Base-by-base conservation (phyloP, 2,113 vertebrate genomes). In the Toxotes jaculatrix region DNA sequence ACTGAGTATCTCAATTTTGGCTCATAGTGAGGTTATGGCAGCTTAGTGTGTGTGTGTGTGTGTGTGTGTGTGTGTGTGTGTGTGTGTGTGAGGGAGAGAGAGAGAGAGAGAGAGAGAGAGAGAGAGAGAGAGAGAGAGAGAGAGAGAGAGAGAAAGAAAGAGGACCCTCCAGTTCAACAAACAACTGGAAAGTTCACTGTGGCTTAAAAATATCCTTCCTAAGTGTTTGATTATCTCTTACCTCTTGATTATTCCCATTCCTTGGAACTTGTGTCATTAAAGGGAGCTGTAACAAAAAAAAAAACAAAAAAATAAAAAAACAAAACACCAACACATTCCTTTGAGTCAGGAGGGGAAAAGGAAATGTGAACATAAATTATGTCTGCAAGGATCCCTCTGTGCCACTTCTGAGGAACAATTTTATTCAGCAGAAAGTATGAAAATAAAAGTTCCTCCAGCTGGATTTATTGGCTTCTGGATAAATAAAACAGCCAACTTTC, bases 1-100 rank as follows among this genome's bases (percentile, higher is more conserved):
- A 97, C 96, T 0, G 96, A 97, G 16, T 97, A 95, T 82, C 94
- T 98, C 0, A 95, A 96, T 5, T 90, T 93, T 14, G 84, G 79
- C 49, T 91, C 66, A 4, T 92, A 90, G 73, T 55, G 21, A 55
- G 21, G 11, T 43, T 3, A 43, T 43, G 13, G 3, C 4, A 32
- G 51, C 3, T 70, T 12, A 59, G 34, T 45, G 31, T 40, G 59
- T 74, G 67, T 71, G 53, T 65, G 61, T 23, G 69, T 63, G 80
- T 60, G 40, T 49, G 63, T 55, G 68, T 43, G 59, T 49, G 69
- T 55, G 63, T 69, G 17, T 69, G 61, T 40, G 62, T 62, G 76
- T 49, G 74, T 60, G 63, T 53, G 45, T n/a, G n/a, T n/a, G n/a
- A n/a, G n/a, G n/a, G n/a, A n/a, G n/a, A n/a, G n/a, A n/a, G n/a